These are phyloP conservation scores for Chionoecetes opilio DNA, from an alignment of 1,140 invertebrate genomes.

Conservation along the genomic window DNA sequence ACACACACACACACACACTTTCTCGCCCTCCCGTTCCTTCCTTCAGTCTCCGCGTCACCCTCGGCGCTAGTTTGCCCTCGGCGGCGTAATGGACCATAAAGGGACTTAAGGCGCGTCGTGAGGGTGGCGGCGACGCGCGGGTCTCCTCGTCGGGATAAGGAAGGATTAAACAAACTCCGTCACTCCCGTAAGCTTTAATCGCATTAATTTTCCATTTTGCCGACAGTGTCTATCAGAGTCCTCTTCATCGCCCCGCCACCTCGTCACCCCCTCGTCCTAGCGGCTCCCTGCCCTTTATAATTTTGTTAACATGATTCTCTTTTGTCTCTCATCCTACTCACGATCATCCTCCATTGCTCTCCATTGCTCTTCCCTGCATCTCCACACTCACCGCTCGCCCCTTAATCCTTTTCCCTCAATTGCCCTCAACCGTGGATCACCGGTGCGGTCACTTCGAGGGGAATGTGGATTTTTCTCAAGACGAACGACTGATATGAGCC, in stretches of 20 bases:
- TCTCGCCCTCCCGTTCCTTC: not conserved
- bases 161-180: slow-evolving; percentile 56
- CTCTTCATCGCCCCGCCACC: not conserved
- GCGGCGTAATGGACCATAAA: slow-evolving; percentile 47
- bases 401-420: not conserved
- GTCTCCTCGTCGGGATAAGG: slow-evolving; percentile 13
- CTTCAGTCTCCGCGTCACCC: not conserved
- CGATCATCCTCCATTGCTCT: slow-evolving; percentile 22
- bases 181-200: slow-evolving; percentile 53
- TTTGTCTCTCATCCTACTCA: not conserved
- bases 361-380: not conserved
- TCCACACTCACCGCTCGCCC: not conserved
- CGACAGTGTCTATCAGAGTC: slow-evolving; percentile 62
- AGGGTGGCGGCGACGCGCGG: slow-evolving; percentile 33
- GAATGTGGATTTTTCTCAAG: not conserved
- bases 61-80: not conserved
- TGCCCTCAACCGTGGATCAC: not conserved
- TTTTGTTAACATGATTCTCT: not conserved
- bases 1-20: no score
- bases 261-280: not conserved
- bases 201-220: slow-evolving; percentile 71
- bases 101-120: slow-evolving; percentile 36
- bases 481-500: not conserved
- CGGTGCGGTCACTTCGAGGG: not conserved
- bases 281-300: not conserved